Base-by-base conservation (phyloP, 2,797 vertebrate species). In the Arnoldichthys spilopterus region DNA sequence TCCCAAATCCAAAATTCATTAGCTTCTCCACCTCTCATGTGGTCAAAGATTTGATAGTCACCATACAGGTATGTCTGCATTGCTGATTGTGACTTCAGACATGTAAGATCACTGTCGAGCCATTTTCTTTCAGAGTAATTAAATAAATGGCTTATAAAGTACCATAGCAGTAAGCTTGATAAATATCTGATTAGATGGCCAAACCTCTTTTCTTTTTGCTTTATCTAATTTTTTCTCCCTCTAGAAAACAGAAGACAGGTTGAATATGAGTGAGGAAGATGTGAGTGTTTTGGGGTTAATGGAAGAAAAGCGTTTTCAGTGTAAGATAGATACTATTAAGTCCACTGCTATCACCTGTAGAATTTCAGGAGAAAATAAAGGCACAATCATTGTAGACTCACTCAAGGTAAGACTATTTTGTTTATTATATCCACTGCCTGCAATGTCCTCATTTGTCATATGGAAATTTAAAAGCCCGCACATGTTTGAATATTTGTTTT, bases 211-310 rank as follows among this genome's bases (percentile, higher is more conserved):
- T 13, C n/a, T 1, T 2, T 15, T 15, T n/a, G 1, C 8, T 1
- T 24, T 18, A n/a, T 74, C 20, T 47, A 2, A 32, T 13, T 47
- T 0, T 64, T 26, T 54, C 40, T 85, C 51, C 32, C 76, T 87
- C 61, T 84, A 98, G 97, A 98, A 98, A 96, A 90, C 84, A 83
- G 87, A 87, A 0, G 97, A 98, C 85, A 80, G 87, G 13, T 90
- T 99, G 86, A 88, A 91, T 70, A 93, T 98, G 82, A 91, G 53
- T 7, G 1, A 7, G 24, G 75, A 72, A 0, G 97, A 99, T 15
- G 63, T 99, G 24, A 86, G 79, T 0, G 93, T 96, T 47, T 90
- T 80, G 75, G 93, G 92, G 0, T 67, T 90, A 4, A 75, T 91
- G 4, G 83, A 75, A 1, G 86, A 53, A 9, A 58, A 86, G 22